These are phyloP conservation scores for Hycleus phaleratus DNA, from an alignment of 1,140 invertebrate species.

Conservation along the genomic window DNA sequence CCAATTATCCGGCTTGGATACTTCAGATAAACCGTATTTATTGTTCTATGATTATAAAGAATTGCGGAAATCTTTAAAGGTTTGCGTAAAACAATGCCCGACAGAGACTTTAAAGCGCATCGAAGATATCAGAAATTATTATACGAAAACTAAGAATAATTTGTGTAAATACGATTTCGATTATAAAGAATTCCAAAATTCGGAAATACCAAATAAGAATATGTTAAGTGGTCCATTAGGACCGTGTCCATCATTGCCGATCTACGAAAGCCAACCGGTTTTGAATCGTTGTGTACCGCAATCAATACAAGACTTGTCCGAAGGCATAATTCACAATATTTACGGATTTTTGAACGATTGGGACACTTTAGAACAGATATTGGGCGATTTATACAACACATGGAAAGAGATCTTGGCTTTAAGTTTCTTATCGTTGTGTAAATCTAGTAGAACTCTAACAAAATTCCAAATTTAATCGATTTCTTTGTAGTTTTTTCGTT, in stretches of 20 bases:
- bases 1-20: constrained; percentile 71
- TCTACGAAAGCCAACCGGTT: constrained; percentile 67
- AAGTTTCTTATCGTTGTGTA: constrained; percentile 74
- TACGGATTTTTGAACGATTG: constrained; percentile 79
- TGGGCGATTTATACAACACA: constrained; percentile 79
- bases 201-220: constrained; percentile 30
- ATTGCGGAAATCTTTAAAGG: constrained; percentile 67
- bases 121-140: constrained; percentile 68
- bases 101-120: constrained; percentile 53
- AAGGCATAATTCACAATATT: constrained; percentile 58
- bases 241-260: constrained; percentile 63
- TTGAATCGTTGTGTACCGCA: constrained; percentile 83
- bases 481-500: constrained; percentile 67
- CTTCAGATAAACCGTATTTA: constrained; percentile 68
- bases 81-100: constrained; percentile 87
- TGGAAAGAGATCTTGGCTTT: constrained; percentile 80
- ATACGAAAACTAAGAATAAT: constrained; percentile 59
- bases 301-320: constrained; percentile 50
- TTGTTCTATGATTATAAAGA: constrained; percentile 78
- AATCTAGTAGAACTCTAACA: constrained; percentile 20
- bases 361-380: constrained; percentile 78
- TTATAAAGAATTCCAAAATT: constrained; percentile 42
- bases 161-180: constrained; percentile 68
- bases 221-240: constrained; percentile 53
- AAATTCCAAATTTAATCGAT: background rate